Base-by-base conservation (phyloP, 2,888 invertebrate species). In the Eristalinus sepulchralis region DNA sequence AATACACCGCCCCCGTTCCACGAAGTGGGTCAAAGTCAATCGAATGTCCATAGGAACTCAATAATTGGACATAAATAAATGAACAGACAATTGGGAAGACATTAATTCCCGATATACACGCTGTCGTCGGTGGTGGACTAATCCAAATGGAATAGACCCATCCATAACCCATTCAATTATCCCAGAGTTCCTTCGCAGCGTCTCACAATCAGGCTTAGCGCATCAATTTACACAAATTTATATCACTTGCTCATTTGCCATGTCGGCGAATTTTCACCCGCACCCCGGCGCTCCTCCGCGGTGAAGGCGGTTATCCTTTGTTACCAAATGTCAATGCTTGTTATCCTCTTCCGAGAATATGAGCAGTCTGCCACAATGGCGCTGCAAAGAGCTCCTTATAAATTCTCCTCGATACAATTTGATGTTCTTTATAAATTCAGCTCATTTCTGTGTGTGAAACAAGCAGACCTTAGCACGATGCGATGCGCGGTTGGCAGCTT, bases 171-270 rank as follows among this genome's bases (percentile, higher is more conserved):
- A 85, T 85, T 85, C 81, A 85, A 85, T 85, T 85, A 81, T 81
- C 36, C 81, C 62, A n/a, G 62, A 71, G 76, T 76, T 34, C 81
- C 63, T 67, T 63, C 33, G 59, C 34, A 80, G 71, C 31, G 59
- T 81, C 59, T 67, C 71, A 66, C 84, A 84, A 67, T 76, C 80
- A 62, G 53, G 67, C 72, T 53, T 57, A 76, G 36, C 81, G 72
- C 84, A 85, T 85, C 84, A 85, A 81, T 85, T 85, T 85, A 85
- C 81, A 85, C 84, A 81, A 85, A 85, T 85, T 85, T 85, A 85
- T 85, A 77, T 81, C 80, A 72, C 76, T 68, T 64, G 81, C 81
- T 85, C 77, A 77, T 85, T 76, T 85, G 84, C 84, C 47, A 85
- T 81, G 81, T 85, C 77, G 81, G 68, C 84, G 57, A 84, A 72